Evolutionary conservation across 2,888 invertebrate genomes (phyloP).

Genomic region (Steinernema scapterisci): DNA sequence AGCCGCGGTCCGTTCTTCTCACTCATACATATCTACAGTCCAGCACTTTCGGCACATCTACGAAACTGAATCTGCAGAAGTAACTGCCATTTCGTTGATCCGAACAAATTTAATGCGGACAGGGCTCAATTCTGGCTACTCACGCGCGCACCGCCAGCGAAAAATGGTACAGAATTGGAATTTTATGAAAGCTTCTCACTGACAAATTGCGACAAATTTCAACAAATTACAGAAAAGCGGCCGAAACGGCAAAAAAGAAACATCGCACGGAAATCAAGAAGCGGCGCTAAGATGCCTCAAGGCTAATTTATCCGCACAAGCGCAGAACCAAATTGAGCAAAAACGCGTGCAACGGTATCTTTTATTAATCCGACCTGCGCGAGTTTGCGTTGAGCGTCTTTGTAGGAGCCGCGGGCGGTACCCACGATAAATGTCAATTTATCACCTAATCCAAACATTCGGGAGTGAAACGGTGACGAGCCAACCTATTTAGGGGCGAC

Average conservation of each 20-base stretch:
- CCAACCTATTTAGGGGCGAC: not conserved
- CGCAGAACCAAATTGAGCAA: not conserved
- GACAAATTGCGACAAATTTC: not conserved
- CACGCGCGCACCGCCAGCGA: no score
- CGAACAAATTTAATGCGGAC: no score
- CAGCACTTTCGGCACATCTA: no score
- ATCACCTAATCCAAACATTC: conserved; percentile 31
- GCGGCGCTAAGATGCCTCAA: not conserved
- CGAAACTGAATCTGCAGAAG: no score
- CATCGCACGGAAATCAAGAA: conserved; percentile 6
- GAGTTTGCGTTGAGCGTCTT: conserved; percentile 9
- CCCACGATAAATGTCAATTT: conserved; percentile 16
- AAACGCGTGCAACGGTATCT: conserved; percentile 5
- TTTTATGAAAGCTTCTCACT: not conserved
- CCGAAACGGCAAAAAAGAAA: not conserved
- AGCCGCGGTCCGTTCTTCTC: not conserved
- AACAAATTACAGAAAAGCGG: not conserved
- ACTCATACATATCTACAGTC: no score
- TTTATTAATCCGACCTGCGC: conserved; percentile 14
- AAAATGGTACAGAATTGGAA: no score
- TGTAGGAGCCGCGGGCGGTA: conserved; percentile 3
- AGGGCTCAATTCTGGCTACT: no score
- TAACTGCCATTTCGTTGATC: no score
- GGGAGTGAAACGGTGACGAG: conserved; percentile 8
- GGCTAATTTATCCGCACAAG: not conserved